phyloP scores from a whole-genome alignment of 2,797 vertebrate genomes.

The Oreonectes daqikongensis region DNA sequence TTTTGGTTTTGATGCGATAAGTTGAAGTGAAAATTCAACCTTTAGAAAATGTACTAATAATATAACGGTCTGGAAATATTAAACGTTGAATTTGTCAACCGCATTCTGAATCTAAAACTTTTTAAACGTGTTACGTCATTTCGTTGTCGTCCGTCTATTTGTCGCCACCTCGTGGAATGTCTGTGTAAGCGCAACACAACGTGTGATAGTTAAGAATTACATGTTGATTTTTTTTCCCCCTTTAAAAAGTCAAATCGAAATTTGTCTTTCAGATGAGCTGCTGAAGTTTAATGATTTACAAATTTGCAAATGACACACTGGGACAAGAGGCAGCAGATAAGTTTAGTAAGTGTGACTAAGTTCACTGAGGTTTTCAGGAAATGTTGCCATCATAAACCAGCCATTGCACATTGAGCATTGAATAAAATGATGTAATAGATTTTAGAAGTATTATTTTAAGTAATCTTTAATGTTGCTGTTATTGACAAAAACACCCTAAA shows the following conservation, averaged over 20 bases:
- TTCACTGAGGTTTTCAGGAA: not conserved
- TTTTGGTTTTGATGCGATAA: not conserved
- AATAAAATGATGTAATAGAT: not conserved
- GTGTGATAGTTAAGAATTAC: not conserved
- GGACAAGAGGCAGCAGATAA: not conserved
- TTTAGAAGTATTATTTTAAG: no score
- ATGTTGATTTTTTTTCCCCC: not conserved
- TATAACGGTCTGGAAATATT: not conserved
- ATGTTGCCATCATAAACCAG: not conserved
- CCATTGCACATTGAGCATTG: not conserved
- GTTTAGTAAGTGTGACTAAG: not conserved
- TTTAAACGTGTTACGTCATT: not conserved
- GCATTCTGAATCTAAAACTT: not conserved
- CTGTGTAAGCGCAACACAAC: not conserved
- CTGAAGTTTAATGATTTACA: not conserved
- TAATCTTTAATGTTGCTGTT: no score
- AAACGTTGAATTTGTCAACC: not conserved
- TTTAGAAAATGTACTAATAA: no score
- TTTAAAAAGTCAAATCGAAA: not conserved
- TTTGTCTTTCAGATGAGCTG: not conserved
- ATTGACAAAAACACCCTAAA: no score
- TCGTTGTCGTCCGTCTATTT: not conserved
- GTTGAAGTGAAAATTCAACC: no score
- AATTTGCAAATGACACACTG: not conserved
- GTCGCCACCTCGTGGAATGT: constrained; percentile 1